These are phyloP conservation scores for Anoplius nigerrimus DNA, from an alignment of 2,888 invertebrate species.

Conservation along the genomic window DNA sequence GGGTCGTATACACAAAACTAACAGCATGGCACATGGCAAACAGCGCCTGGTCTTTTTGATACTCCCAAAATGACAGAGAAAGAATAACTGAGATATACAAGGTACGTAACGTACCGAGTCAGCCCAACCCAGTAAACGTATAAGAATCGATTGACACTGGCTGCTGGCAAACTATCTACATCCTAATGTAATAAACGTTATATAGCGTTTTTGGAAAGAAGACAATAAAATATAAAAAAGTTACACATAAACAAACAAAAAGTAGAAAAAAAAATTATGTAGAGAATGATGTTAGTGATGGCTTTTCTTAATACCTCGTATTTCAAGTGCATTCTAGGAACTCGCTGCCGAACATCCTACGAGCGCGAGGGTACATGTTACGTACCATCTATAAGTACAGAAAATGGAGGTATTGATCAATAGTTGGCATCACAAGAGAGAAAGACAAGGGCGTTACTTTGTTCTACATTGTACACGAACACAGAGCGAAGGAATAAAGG, in stretches of 20 bases:
- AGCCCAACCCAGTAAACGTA: too few species aligned
- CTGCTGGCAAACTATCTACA: conserved; percentile 36
- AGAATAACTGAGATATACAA: conserved; percentile 19
- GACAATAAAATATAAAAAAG: conserved; percentile 27
- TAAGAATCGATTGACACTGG: too few species aligned
- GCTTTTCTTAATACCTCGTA: conserved; percentile 73
- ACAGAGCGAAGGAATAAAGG: conserved; percentile 22
- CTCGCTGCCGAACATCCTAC: conserved; percentile 74
- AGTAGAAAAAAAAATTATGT: conserved; percentile 50
- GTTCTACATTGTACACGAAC: conserved; percentile 57
- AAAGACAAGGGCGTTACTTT: conserved; percentile 56
- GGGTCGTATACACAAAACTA: conserved; percentile 16
- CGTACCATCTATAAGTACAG: conserved; percentile 75
- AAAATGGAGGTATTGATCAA: conserved; percentile 74
- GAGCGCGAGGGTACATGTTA: conserved; percentile 73
- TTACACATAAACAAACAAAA: conserved; percentile 28
- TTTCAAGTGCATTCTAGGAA: conserved; percentile 74
- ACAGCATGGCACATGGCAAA: conserved; percentile 51
- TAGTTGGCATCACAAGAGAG: conserved; percentile 61
- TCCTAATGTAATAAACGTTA: conserved; percentile 38
- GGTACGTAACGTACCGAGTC: too few species aligned
- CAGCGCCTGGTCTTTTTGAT: conserved; percentile 39
- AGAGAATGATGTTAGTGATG: conserved; percentile 70
- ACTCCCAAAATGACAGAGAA: conserved; percentile 40
- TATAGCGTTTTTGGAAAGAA: conserved; percentile 32